Percentiles rank a stretch among this genome's conserved stretches.
Conservation (phyloP, 2,113 vertebrate genomes). For the Cyphomyrus discorhynchus region DNA sequence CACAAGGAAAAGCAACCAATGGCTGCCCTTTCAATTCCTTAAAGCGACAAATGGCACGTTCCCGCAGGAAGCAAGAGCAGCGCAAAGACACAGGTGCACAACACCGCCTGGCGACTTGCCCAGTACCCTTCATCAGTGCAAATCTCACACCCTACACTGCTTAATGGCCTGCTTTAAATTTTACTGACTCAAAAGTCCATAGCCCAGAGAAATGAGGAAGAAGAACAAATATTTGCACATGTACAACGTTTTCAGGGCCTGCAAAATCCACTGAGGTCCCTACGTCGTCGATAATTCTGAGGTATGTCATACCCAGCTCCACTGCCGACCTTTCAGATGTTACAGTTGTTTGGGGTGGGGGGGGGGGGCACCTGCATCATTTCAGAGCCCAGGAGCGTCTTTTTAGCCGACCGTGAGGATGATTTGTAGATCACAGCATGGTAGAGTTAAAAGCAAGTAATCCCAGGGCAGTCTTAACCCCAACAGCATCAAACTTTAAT, state of each 20-base stretch:
- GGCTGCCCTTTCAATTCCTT: background rate
- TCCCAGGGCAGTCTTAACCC: slow-evolving; percentile 19
- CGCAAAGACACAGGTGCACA: background rate
- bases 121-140: background rate
- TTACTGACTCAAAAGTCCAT: background rate
- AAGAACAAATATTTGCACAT: background rate
- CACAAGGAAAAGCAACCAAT: background rate
- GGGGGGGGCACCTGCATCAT: background rate
- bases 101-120: background rate
- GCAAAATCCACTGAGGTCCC: background rate
- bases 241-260: background rate
- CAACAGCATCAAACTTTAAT: slow-evolving; percentile 11
- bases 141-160: background rate
- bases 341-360: background rate
- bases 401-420: background rate
- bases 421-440: slow-evolving; percentile 3
- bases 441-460: slow-evolving; percentile 16
- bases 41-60: background rate
- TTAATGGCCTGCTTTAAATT: background rate
- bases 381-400: background rate
- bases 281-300: background rate
- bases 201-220: background rate
- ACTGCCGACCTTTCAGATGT: background rate
- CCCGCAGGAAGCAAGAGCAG: background rate
- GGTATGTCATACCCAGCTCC: too few species aligned